Conservation (phyloP, 2,797 vertebrate genomes). For the Hephaestus fuliginosus region DNA sequence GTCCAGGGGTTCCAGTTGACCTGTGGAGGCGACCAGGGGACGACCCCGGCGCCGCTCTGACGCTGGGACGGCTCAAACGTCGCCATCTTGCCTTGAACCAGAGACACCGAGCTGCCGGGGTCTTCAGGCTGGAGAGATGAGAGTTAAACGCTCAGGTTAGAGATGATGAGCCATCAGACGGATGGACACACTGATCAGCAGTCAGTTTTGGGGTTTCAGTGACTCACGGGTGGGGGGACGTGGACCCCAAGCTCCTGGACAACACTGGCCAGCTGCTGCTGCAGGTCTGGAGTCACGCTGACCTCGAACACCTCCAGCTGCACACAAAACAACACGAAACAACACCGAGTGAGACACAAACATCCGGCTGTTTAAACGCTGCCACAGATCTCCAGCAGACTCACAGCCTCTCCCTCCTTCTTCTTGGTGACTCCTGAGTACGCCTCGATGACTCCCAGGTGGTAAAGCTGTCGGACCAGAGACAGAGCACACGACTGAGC, state of each 20-base stretch:
- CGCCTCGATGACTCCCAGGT: slow-evolving; percentile 92
- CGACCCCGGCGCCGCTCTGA: slow-evolving; percentile 90
- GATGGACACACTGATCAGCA: background rate
- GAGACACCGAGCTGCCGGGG: slow-evolving; percentile 83
- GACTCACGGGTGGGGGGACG: slow-evolving; percentile 81
- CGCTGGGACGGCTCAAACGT: slow-evolving; percentile 93
- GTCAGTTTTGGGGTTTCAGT: accelerated
- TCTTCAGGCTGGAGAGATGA: slow-evolving; percentile 83
- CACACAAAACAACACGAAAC: background rate
- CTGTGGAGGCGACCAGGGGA: slow-evolving; percentile 98
- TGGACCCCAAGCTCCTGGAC: slow-evolving; percentile 89
- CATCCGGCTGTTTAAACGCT: accelerated
- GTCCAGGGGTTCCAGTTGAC: slow-evolving; percentile 99
- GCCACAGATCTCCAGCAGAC: background rate
- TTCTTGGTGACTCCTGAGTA: slow-evolving; percentile 95
- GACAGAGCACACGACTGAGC: slow-evolving; percentile 97
- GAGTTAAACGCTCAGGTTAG: background rate
- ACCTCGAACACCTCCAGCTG: slow-evolving; percentile 93
- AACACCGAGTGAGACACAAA: background rate
- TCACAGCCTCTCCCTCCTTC: slow-evolving; percentile 93
- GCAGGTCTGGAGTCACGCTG: slow-evolving; percentile 86
- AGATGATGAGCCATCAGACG: background rate
- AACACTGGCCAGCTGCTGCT: slow-evolving; percentile 84
- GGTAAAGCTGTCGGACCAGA: slow-evolving; percentile 95
- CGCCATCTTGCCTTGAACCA: slow-evolving; percentile 92